Evolutionary conservation across 2,113 vertebrate genomes (phyloP).

Genomic region (Centropus unirufus): DNA sequence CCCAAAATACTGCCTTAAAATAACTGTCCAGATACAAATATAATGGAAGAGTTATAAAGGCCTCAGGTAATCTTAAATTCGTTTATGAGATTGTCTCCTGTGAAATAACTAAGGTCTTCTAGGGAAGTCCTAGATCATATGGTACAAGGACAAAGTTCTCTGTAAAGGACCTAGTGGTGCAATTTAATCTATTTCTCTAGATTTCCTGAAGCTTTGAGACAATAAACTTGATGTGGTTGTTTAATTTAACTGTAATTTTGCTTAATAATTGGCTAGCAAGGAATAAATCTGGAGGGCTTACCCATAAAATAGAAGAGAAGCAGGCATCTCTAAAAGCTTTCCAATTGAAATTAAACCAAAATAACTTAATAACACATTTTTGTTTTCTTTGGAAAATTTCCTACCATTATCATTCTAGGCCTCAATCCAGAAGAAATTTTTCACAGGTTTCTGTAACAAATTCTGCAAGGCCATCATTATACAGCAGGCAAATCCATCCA

Average conservation of each 20-base stretch:
- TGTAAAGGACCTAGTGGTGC: background rate
- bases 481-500: slow-evolving; percentile 18
- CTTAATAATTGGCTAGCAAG: slow-evolving; percentile 24
- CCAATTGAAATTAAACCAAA: slow-evolving; percentile 55
- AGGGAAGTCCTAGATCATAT: background rate
- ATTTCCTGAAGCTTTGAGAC: background rate
- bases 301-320: slow-evolving; percentile 47
- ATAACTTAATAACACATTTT: slow-evolving; percentile 65
- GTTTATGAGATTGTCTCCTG: background rate
- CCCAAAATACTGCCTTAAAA: background rate
- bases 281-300: slow-evolving; percentile 26
- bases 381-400: slow-evolving; percentile 50
- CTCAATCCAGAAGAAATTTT: slow-evolving; percentile 13
- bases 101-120: background rate
- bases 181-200: background rate
- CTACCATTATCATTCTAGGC: slow-evolving; percentile 29
- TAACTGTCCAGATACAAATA: background rate
- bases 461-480: slow-evolving; percentile 40
- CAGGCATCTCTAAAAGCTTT: slow-evolving; percentile 34
- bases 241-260: slow-evolving; percentile 42
- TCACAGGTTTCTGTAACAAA: slow-evolving; percentile 32
- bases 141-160: background rate
- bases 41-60: background rate
- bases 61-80: background rate
- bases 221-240: background rate